Conservation (phyloP, 2,113 vertebrate species). For the Neolamprologus hecqui region DNA sequence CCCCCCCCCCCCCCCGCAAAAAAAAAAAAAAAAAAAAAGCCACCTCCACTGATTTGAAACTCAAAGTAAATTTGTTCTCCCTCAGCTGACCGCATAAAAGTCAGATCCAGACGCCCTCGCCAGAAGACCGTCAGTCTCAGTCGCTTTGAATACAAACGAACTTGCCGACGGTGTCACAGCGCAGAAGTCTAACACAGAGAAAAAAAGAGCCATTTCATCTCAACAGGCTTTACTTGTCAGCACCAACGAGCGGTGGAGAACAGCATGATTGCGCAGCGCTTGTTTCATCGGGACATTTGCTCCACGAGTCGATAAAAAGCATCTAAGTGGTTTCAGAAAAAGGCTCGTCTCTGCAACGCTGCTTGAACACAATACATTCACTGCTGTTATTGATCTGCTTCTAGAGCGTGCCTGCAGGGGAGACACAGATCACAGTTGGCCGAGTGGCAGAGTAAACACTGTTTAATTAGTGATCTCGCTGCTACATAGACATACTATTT, state of each 20-base stretch:
- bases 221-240: not conserved
- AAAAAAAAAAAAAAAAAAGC: not conserved
- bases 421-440: slow-evolving; percentile 14
- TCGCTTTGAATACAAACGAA: not conserved
- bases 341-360: not conserved
- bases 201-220: not conserved
- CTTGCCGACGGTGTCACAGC: not conserved
- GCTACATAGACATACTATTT: not conserved
- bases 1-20: no score
- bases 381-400: slow-evolving; percentile 41
- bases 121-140: not conserved
- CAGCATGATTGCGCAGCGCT: not conserved
- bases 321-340: slow-evolving; percentile 52
- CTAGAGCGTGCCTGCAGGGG: slow-evolving; percentile 1
- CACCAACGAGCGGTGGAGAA: not conserved
- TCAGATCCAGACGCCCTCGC: not conserved
- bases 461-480: slow-evolving; percentile 37
- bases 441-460: slow-evolving; percentile 20
- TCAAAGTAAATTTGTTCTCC: not conserved
- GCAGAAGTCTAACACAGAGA: not conserved
- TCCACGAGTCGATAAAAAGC: slow-evolving; percentile 35
- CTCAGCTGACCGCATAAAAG: not conserved
- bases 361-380: slow-evolving; percentile 43
- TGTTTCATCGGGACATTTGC: slow-evolving; percentile 10
- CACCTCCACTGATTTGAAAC: not conserved